phyloP scores from a whole-genome alignment of 1,140 invertebrate species.

The Eurosta solidaginis region DNA sequence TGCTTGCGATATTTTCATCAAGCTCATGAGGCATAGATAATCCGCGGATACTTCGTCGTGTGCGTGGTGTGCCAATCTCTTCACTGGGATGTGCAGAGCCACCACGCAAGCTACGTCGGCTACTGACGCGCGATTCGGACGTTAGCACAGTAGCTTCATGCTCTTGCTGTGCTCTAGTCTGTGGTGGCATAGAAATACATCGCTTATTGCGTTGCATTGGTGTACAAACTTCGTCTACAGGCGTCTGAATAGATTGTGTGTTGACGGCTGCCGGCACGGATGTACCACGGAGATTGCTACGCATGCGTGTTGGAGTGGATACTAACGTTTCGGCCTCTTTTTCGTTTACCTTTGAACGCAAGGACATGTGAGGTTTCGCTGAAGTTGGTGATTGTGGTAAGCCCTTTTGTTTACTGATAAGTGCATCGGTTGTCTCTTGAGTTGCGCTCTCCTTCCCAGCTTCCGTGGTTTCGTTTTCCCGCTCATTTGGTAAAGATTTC shows the following conservation, averaged over 20 bases:
- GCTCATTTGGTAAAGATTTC: too few species aligned
- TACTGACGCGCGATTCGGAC: not conserved
- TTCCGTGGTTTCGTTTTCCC: too few species aligned
- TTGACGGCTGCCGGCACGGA: not conserved
- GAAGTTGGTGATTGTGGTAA: too few species aligned
- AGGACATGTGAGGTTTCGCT: not conserved
- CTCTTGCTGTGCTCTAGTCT: slow-evolving; percentile 3
- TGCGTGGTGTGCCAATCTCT: slow-evolving; percentile 35
- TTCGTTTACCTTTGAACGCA: not conserved
- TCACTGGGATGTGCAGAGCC: not conserved
- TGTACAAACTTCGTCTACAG: not conserved
- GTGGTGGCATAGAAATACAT: slow-evolving; percentile 33
- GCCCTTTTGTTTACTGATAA: too few species aligned
- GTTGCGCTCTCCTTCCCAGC: too few species aligned
- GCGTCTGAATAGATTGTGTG: not conserved
- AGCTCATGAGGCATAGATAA: not conserved
- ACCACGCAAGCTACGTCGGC: slow-evolving; percentile 1
- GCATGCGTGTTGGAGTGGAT: not conserved
- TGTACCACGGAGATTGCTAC: not conserved
- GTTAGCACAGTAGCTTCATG: not conserved
- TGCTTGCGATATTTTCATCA: not conserved
- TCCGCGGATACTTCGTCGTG: not conserved
- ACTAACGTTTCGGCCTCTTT: not conserved
- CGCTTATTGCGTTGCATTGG: not conserved
- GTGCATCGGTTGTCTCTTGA: too few species aligned